phyloP scores from a whole-genome alignment of 2,113 vertebrate species.

The Poecilia latipinna region DNA sequence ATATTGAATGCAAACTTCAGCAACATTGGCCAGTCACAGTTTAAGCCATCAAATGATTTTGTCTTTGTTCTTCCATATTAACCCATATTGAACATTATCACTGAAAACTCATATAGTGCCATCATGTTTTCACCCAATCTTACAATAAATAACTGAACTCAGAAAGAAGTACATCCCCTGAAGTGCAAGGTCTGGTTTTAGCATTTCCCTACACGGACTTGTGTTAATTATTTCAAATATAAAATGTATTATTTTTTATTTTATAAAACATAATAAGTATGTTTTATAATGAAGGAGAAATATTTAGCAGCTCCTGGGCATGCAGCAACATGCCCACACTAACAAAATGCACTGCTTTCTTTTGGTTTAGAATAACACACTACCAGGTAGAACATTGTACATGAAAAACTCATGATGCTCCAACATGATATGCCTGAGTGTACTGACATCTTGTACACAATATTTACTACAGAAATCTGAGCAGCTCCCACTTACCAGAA shows the following conservation, averaged over 20 bases:
- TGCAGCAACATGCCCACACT: not conserved
- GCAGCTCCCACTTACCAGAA: slow-evolving; percentile 84
- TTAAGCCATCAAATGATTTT: too few species aligned
- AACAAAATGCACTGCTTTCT: not conserved
- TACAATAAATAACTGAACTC: too few species aligned
- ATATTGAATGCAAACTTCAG: not conserved
- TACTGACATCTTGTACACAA: not conserved
- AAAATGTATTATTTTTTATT: not conserved
- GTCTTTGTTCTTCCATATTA: not conserved
- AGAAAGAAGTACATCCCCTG: too few species aligned
- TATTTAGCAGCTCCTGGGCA: not conserved
- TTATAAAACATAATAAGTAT: too few species aligned
- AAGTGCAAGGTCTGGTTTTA: not conserved
- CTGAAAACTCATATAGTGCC: too few species aligned
- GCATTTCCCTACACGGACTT: not conserved
- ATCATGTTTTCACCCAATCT: too few species aligned
- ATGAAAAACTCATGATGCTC: not conserved
- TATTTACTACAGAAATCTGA: not conserved
- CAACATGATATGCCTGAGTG: not conserved
- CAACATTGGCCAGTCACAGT: not conserved
- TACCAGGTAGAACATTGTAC: not conserved
- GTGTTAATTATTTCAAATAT: not conserved
- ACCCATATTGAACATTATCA: too few species aligned
- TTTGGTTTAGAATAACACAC: not conserved
- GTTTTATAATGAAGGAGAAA: not conserved